Base-by-base conservation (phyloP, 2,888 invertebrate species). In the Anagyrus pseudococci region DNA sequence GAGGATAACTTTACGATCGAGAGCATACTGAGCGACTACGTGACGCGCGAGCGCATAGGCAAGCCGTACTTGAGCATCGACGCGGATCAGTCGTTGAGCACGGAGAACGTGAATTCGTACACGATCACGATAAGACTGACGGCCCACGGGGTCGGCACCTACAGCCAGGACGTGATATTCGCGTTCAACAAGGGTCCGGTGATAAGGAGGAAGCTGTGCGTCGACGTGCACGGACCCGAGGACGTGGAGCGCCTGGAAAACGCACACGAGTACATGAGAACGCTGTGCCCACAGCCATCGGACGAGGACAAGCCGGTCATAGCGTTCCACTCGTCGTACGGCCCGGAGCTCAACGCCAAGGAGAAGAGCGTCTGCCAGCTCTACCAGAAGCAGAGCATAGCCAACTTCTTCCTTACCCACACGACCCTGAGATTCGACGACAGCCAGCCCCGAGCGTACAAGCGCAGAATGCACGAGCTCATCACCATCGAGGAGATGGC, bases 151-250 rank as follows among this genome's bases (percentile, higher is more conserved):
- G n/a, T n/a, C 2, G 92, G 89, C 23, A 91, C 91, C 2, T 93
- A 92, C 77, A 85, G 90, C 2, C 92, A 93, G 78, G 87, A 89
- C 1, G 84, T 93, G 2, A 87, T 92, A 3, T 90, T 92, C 77
- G 91, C 91, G 78, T 89, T 91, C 73, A 89, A 89, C 1, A 77
- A 80, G 55, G 86, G 88, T 73, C 88, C 89, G 0, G 83, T 87
- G 22, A 75, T 89, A 3, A 85, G 88, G 7, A 85, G 87, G 67
- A 87, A 89, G 74, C 79, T 93, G 23, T 90, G 90, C 75, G 89
- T 91, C 3, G 92, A 93, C 77, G 85, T 91, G 0, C 85, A 87
- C 1, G 15, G 33, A 2, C 13, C 10, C 10, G 84, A 85, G 15
- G 90, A 91, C 75, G 80, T 85, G 0, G 84, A 86, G 60, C 86